A percentile compares a stretch with the other conserved stretches of the same genome.
Evolutionary conservation across 2,888 invertebrate species (phyloP).

Genomic region (Drosophila meridionalis): DNA sequence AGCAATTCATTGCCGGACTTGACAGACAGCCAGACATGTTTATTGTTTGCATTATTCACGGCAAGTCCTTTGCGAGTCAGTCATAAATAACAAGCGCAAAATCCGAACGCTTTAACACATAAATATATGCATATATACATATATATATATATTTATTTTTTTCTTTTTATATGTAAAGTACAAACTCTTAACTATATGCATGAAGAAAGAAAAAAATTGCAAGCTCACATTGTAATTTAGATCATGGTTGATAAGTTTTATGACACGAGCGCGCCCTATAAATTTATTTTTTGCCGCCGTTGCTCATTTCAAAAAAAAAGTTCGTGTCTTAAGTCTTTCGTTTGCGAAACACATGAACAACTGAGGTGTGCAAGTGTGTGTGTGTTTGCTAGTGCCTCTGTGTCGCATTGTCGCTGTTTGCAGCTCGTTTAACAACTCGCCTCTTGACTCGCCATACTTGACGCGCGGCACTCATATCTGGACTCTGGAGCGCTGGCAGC

Average conservation of each 20-base stretch:
- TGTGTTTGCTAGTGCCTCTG: slow-evolving; percentile 36
- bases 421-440: slow-evolving; percentile 56
- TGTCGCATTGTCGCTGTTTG: slow-evolving; percentile 50
- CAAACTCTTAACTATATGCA: slow-evolving; percentile 20
- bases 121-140: slow-evolving; percentile 1
- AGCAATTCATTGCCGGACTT: slow-evolving; percentile 42
- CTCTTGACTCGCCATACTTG: slow-evolving; percentile 31
- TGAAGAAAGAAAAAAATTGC: slow-evolving; percentile 25
- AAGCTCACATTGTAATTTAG: slow-evolving; percentile 62
- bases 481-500: slow-evolving; percentile 35
- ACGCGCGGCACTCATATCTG: slow-evolving; percentile 25
- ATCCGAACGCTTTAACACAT: slow-evolving; percentile 25
- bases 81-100: slow-evolving; percentile 38
- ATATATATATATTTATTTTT: background rate
- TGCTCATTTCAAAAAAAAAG: slow-evolving; percentile 30
- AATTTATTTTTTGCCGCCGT: slow-evolving; percentile 52
- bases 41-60: slow-evolving; percentile 36
- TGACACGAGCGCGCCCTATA: slow-evolving; percentile 62
- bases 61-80: slow-evolving; percentile 45
- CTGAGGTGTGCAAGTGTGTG: slow-evolving; percentile 15
- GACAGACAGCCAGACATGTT: slow-evolving; percentile 32
- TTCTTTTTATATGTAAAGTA: slow-evolving; percentile 5
- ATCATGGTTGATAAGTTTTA: slow-evolving; percentile 66
- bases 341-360: slow-evolving; percentile 64
- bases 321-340: slow-evolving; percentile 71